Evolutionary conservation across 2,888 invertebrate genomes (phyloP), one percentile per base, ranked within the genome.

Genomic region (Drosophila mayaguana): DNA sequence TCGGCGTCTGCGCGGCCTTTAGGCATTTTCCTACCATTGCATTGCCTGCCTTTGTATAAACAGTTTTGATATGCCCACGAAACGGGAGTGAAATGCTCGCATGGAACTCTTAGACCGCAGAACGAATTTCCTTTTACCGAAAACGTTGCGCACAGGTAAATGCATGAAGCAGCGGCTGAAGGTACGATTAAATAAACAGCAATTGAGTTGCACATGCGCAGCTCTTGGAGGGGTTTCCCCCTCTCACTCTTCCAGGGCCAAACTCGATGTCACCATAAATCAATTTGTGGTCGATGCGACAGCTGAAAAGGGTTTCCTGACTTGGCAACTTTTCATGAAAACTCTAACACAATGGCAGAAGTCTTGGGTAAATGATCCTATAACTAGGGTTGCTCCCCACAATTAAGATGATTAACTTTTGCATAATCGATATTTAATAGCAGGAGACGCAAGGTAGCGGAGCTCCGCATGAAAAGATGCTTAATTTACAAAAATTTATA

Each of bases 291-390:
- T 67, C 68, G 57, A 76, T 71, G 77, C 87, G 91, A 91, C 92
- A 88, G 81, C 81, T 92, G 89, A 91, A 91, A 90, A 90, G 90
- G 91, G 92, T 92, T 89, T 75, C 40, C 32, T n/a, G 32, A 32
- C 32, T 65, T 34, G 28, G 25, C 18, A 69, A 75, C 54, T 63
- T 71, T 59, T 61, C 53, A 57, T 28, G 51, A 55, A 70, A 62
- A 69, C 54, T 68, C 42, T 40, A 45, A 36, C 25, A 60, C 69
- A 69, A 72, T 72, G 65, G 63, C 72, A 56, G 64, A 62, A 60
- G 72, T 57, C 75, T 28, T 43, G 38, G 28, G 25, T 28, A 51
- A 22, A 28, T 50, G 68, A 77, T 66, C 57, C 50, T 48, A 50
- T 55, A 32, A 53, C 46, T 38, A 25, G 63, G 45, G 63, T 65